A percentile compares a stretch with the other conserved stretches of the same genome.
Conservation (phyloP, 2,797 vertebrate genomes). For the Orestias chungarensis region DNA sequence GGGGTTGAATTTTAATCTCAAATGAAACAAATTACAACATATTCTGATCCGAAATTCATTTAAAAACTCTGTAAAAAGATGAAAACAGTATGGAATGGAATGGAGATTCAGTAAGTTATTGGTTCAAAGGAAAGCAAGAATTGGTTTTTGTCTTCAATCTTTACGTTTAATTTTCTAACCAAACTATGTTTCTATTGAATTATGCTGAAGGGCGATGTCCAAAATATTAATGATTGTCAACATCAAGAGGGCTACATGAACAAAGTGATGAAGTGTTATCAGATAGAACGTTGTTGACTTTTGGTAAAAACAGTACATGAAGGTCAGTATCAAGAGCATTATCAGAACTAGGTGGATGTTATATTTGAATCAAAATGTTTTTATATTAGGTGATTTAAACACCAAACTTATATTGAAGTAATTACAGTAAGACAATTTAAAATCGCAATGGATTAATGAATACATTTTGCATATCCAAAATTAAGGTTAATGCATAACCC, state of each 20-base stretch:
- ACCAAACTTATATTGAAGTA: not conserved
- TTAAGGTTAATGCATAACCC: too few species aligned
- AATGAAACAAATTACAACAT: not conserved
- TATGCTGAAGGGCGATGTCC: not conserved
- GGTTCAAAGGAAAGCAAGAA: not conserved
- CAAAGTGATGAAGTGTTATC: not conserved
- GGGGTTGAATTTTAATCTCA: not conserved
- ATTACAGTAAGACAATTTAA: not conserved
- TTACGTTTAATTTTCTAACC: not conserved
- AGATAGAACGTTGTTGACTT: not conserved
- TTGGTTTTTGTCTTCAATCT: not conserved
- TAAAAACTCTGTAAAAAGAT: not conserved
- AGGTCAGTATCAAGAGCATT: not conserved
- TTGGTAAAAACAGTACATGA: not conserved
- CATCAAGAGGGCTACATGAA: not conserved
- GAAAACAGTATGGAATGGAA: not conserved
- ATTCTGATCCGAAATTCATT: not conserved
- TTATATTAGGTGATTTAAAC: too few species aligned
- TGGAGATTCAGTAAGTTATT: not conserved
- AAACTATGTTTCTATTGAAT: not conserved
- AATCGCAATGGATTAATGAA: not conserved
- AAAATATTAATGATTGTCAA: not conserved
- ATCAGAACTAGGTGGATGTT: not conserved
- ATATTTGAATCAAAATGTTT: too few species aligned
- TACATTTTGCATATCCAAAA: not conserved